Conservation (phyloP, 2,797 vertebrate species). For the Channa striata region DNA sequence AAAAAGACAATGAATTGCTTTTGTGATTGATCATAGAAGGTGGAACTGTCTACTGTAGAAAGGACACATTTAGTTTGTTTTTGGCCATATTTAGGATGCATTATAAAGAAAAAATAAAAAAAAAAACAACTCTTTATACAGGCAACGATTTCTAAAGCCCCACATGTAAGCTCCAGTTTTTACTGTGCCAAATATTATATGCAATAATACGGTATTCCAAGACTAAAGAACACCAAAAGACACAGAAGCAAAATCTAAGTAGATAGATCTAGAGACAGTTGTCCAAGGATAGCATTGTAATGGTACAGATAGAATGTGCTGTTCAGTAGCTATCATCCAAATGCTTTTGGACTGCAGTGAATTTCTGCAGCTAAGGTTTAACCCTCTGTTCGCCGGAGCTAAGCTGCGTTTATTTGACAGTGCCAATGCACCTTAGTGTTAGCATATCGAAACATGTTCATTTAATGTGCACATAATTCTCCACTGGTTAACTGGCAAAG, state of each 20-base stretch:
- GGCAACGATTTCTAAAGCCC: conserved; percentile 87
- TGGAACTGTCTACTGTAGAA: conserved; percentile 78
- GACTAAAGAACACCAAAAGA: conserved; percentile 70
- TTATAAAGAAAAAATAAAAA: conserved; percentile 63
- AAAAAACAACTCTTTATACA: conserved; percentile 79
- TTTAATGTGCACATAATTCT: conserved; percentile 72
- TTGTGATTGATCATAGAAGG: conserved; percentile 79
- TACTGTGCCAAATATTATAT: conserved; percentile 92
- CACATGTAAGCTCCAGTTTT: conserved; percentile 86
- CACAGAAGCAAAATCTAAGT: conserved; percentile 67
- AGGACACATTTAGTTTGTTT: conserved; percentile 83
- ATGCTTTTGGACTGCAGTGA: conserved; percentile 89
- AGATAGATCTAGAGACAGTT: conserved; percentile 61
- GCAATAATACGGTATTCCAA: conserved; percentile 88
- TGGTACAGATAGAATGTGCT: conserved; percentile 83
- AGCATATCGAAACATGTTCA: conserved; percentile 76
- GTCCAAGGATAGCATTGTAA: conserved; percentile 72
- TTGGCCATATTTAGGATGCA: conserved; percentile 85
- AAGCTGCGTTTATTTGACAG: conserved; percentile 75
- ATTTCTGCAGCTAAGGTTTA: conserved; percentile 90
- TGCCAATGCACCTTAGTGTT: conserved; percentile 77
- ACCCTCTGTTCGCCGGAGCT: conserved; percentile 82
- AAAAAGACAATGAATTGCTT: conserved; percentile 82
- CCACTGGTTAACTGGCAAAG: conserved; percentile 65
- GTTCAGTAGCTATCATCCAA: conserved; percentile 86